phyloP scores from a whole-genome alignment of 1,140 invertebrate genomes.

The Helicoverpa armigera region DNA sequence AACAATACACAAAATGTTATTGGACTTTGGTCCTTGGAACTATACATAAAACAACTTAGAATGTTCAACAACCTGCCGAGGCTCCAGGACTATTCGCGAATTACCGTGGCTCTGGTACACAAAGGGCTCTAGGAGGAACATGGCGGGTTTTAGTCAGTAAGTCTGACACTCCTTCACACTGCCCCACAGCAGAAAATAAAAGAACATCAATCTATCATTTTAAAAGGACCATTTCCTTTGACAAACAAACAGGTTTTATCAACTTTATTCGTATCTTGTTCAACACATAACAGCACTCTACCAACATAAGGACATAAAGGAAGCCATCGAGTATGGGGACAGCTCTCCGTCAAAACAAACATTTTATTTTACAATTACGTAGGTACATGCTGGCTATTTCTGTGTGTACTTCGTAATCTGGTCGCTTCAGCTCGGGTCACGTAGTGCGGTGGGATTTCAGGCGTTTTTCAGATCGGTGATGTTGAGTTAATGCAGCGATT shows the following conservation, averaged over 20 bases:
- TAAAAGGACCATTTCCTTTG: not conserved
- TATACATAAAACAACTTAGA: too few relatives aligned
- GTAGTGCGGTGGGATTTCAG: not conserved
- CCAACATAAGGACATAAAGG: too few relatives aligned
- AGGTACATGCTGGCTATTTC: constrained; percentile 31
- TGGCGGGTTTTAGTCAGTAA: too few relatives aligned
- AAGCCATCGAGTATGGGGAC: constrained; percentile 15
- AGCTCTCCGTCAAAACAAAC: constrained; percentile 29
- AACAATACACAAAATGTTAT: too few relatives aligned
- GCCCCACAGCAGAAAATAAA: too few relatives aligned
- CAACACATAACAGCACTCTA: constrained; percentile 1
- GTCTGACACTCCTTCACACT: too few relatives aligned
- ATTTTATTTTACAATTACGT: constrained; percentile 46
- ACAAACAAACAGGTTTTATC: not conserved
- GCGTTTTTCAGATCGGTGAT: not conserved
- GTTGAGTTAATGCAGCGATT: not conserved
- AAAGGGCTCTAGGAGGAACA: too few relatives aligned
- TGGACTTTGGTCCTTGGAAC: too few relatives aligned
- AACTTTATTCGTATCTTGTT: not conserved
- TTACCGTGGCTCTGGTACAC: too few relatives aligned
- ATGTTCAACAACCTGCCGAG: too few relatives aligned
- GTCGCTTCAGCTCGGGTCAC: not conserved
- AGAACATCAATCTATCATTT: too few relatives aligned
- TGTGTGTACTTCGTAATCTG: constrained; percentile 21
- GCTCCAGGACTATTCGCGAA: too few relatives aligned